Conservation (phyloP, 2,797 vertebrate species). For the Rhinogobio ventralis region DNA sequence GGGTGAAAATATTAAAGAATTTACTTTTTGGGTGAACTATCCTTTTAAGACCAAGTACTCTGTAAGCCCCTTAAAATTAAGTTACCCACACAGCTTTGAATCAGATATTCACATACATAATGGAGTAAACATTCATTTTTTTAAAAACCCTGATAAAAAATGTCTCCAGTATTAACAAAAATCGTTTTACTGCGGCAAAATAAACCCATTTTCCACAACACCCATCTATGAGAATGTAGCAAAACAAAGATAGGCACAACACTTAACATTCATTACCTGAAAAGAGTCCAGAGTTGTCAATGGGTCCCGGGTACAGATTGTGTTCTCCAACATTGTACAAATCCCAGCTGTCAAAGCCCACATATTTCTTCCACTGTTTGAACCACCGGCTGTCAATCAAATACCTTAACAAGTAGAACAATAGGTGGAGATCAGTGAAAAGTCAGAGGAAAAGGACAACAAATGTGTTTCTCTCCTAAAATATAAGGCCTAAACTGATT, state of each 20-base stretch:
- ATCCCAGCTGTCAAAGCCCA: conserved; percentile 97
- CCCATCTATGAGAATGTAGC: neutral
- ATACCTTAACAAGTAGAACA: conserved; percentile 81
- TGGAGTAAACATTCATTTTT: neutral
- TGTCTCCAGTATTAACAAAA: neutral
- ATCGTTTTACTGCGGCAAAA: neutral
- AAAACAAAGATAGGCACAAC: conserved; percentile 1
- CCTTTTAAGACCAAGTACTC: neutral
- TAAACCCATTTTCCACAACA: neutral
- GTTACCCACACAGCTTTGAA: neutral
- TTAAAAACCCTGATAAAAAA: neutral
- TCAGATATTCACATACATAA: neutral
- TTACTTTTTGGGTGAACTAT: neutral
- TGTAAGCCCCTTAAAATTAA: neutral
- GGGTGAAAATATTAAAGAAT: neutral
- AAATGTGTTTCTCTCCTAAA: neutral
- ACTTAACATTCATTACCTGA: conserved; percentile 78
- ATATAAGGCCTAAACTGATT: conserved; percentile 26
- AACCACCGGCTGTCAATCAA: conserved; percentile 97
- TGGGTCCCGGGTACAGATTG: conserved; percentile 89
- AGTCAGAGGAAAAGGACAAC: neutral
- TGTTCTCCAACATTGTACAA: conserved; percentile 91
- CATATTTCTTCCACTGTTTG: conserved; percentile 99
- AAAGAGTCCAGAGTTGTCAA: conserved; percentile 96
- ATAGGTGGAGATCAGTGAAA: neutral